A percentile compares a stretch with the other conserved stretches of the same genome.
phyloP scores from a whole-genome alignment of 2,888 invertebrate genomes.

The Cheiracanthium punctorium region DNA sequence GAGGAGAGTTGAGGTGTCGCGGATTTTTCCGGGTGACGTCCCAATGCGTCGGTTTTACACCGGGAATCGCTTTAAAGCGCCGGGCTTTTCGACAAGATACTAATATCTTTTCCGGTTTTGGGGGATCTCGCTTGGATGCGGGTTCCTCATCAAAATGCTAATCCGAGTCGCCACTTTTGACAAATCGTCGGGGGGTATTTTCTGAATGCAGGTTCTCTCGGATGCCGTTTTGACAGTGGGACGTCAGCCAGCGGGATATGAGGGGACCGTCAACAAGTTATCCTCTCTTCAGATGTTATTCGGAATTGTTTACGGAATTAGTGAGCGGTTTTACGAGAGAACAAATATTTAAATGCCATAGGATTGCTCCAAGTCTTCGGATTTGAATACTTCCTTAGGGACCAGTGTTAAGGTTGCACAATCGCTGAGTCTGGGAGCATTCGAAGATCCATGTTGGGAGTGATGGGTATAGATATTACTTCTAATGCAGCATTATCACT shows the following conservation, averaged over 20 bases:
- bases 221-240: slow-evolving; percentile 48
- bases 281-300: too few relatives aligned
- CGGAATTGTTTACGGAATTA: too few relatives aligned
- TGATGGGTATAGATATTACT: too few relatives aligned
- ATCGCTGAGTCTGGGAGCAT: too few relatives aligned
- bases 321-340: too few relatives aligned
- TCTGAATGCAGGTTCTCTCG: slow-evolving; percentile 16
- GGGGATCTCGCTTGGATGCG: slow-evolving; percentile 36
- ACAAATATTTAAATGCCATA: too few relatives aligned
- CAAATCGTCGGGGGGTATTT: slow-evolving; percentile 45
- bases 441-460: too few relatives aligned
- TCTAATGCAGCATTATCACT: too few relatives aligned
- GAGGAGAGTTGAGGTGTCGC: slow-evolving; percentile 16
- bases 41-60: slow-evolving; percentile 30
- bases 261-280: neutral
- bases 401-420: too few relatives aligned
- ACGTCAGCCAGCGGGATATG: neutral
- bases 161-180: slow-evolving; percentile 58
- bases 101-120: slow-evolving; percentile 47
- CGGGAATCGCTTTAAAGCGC: slow-evolving; percentile 41
- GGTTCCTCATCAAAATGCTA: slow-evolving; percentile 55
- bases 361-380: too few relatives aligned
- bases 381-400: too few relatives aligned
- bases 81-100: slow-evolving; percentile 65
- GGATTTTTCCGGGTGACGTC: slow-evolving; percentile 27